Evolutionary conservation across 1,140 invertebrate genomes (phyloP), one percentile per base, ranked within the genome.

Genomic region (Trachymyrmex cornetzi): DNA sequence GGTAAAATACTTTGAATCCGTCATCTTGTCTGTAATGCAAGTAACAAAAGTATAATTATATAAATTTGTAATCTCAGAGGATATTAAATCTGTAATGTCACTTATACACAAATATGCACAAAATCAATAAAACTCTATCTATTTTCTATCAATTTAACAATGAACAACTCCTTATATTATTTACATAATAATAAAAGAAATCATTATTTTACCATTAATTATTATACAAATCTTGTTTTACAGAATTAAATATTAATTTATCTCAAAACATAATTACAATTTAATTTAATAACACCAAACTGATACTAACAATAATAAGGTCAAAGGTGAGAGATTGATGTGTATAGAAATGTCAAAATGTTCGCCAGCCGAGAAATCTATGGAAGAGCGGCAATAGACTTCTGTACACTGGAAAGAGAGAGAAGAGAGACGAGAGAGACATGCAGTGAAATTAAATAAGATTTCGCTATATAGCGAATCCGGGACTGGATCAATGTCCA

Each of bases 1-100:
- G 9, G 99, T 99, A 94, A 99, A 99, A 96, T 99, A 99, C 95
- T 99, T 99, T 63, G 99, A 99, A 96, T 99, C 99, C 63, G 99
- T 99, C 99, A 99, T 99, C 92, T 96, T 96, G 87, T 86, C 75
- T 81, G 24, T 16, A 19, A 7, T 4, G 4, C 34, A 75, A 27
- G 16, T 16, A 77, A 74, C 27, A 48, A 82, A 67, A n/a, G n/a
- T 30, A 16, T 24, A 59, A 50, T 27, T 66, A 16, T 22, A 3
- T 38, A 59, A 80, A 44, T 85, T 16, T 59, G n/a, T 11, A 77
- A 57, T 72, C n/a, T 22, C 14, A 1, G 24, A 82, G 19, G 27
- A 90, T 89, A 72, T 27, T 0, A 81, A 44, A 77, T 61, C 34
- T 38, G 3, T 64, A 79, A 71, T 53, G 4, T 27, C 7, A 57